phyloP scores from a whole-genome alignment of 2,888 invertebrate genomes.

The Nematopogon swammerdamellus region DNA sequence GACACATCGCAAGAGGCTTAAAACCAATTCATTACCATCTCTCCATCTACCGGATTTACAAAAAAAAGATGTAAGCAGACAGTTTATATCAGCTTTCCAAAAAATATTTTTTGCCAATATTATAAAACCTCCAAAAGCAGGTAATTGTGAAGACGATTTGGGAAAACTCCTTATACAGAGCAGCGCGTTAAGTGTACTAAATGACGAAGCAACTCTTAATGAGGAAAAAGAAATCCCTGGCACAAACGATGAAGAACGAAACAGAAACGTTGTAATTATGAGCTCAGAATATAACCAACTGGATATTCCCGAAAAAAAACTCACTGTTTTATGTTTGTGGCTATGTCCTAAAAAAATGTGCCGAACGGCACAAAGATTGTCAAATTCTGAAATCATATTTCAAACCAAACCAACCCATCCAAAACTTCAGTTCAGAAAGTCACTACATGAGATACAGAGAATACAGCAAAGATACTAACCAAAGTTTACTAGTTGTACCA shows the following conservation, averaged over 20 bases:
- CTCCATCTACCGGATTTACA: background rate
- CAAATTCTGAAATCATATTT: background rate
- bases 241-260: slow-evolving; percentile 3
- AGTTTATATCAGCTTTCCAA: slow-evolving; percentile 6
- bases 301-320: slow-evolving; percentile 6
- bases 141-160: slow-evolving; percentile 7
- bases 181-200: too few relatives aligned
- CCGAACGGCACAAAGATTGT: too few relatives aligned
- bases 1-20: background rate
- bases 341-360: slow-evolving; percentile 3
- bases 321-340: slow-evolving; percentile 5
- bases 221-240: too few relatives aligned
- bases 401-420: background rate
- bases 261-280: slow-evolving; percentile 3
- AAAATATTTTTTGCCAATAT: slow-evolving; percentile 1
- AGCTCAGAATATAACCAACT: slow-evolving; percentile 8
- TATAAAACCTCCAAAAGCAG: slow-evolving; percentile 3
- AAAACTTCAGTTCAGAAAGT: background rate
- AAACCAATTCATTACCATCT: background rate
- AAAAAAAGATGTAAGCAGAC: slow-evolving; percentile 3
- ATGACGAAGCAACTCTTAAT: too few relatives aligned
- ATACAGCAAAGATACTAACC: too few relatives aligned
- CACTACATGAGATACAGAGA: too few relatives aligned
- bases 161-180: slow-evolving; percentile 2
- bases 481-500: slow-evolving; percentile 3